Conservation (phyloP, 2,113 vertebrate genomes). For the Gallinago undulata region DNA sequence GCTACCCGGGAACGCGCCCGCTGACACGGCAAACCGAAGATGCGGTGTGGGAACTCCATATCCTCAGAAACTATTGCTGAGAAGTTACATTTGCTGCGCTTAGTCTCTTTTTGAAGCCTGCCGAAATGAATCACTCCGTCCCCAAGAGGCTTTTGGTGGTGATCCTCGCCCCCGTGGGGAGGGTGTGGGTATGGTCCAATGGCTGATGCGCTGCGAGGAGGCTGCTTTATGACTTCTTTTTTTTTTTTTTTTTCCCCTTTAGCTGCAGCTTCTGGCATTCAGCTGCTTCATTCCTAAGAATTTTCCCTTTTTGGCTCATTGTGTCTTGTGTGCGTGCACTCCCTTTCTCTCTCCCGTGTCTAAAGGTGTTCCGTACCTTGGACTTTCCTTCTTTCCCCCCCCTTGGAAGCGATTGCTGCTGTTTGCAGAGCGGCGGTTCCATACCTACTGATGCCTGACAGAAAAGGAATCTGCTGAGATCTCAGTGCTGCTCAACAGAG, state of each 20-base stretch:
- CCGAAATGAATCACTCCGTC: neutral
- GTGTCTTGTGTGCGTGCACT: neutral
- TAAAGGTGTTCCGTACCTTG: neutral
- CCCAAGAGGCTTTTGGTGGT: neutral
- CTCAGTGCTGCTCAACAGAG: constrained; percentile 38
- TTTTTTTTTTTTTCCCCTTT: neutral
- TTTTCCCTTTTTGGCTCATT: neutral
- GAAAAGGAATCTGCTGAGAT: constrained; percentile 17
- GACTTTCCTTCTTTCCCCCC: neutral
- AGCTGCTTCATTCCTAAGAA: neutral
- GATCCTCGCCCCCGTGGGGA: neutral
- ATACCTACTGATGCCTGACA: constrained; percentile 29
- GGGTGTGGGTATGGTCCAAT: neutral
- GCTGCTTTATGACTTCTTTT: neutral
- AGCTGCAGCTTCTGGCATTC: neutral
- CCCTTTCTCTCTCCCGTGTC: neutral
- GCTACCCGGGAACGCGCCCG: neutral
- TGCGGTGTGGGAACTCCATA: neutral
- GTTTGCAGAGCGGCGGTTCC: neutral
- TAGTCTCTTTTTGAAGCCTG: neutral
- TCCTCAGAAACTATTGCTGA: neutral
- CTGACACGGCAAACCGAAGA: neutral
- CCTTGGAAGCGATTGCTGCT: neutral
- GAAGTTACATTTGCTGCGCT: neutral
- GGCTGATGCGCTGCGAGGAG: neutral